A percentile compares a stretch with the other conserved stretches of the same genome.
These are phyloP conservation scores for Poecilia gillii DNA, from an alignment of 2,797 vertebrate species.

Conservation along the genomic window DNA sequence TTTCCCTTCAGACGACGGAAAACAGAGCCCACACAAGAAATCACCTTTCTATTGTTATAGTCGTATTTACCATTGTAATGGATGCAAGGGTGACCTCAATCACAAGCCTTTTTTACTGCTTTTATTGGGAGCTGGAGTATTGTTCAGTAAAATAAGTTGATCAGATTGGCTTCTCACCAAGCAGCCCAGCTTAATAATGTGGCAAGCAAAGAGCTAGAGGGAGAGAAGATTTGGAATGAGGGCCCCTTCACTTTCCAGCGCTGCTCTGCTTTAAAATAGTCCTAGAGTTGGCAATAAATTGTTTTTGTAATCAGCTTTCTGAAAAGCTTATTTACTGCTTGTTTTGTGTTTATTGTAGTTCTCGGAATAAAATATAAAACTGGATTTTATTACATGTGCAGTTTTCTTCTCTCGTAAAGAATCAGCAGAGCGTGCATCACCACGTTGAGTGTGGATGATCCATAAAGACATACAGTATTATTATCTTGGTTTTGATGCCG, in stretches of 20 bases:
- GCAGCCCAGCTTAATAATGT: constrained; percentile 83
- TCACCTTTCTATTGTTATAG: constrained; percentile 70
- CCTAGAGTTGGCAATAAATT: constrained; percentile 86
- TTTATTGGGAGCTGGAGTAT: constrained; percentile 75
- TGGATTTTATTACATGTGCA: constrained; percentile 86
- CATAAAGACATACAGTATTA: constrained; percentile 71
- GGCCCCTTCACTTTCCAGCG: constrained; percentile 61
- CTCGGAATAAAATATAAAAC: constrained; percentile 84
- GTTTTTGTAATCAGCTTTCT: constrained; percentile 88
- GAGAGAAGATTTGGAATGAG: constrained; percentile 82
- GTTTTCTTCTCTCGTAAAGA: constrained; percentile 80
- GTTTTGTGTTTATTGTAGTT: constrained; percentile 87
- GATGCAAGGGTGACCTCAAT: constrained; percentile 90
- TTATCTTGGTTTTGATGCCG: constrained; percentile 70
- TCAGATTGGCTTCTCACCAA: constrained; percentile 85
- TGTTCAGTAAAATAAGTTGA: constrained; percentile 83
- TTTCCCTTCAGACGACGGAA: constrained; percentile 61
- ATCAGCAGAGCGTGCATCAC: constrained; percentile 64
- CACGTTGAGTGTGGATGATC: constrained; percentile 79
- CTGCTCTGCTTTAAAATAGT: constrained; percentile 77
- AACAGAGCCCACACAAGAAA: constrained; percentile 68
- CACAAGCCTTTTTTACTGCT: constrained; percentile 83
- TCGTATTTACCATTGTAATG: constrained; percentile 85
- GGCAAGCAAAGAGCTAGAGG: constrained; percentile 84
- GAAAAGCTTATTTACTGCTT: constrained; percentile 88